A percentile compares a stretch with the other conserved stretches of the same genome.
Conservation (phyloP, 1,140 invertebrate genomes). For the Drosophila santomea region DNA sequence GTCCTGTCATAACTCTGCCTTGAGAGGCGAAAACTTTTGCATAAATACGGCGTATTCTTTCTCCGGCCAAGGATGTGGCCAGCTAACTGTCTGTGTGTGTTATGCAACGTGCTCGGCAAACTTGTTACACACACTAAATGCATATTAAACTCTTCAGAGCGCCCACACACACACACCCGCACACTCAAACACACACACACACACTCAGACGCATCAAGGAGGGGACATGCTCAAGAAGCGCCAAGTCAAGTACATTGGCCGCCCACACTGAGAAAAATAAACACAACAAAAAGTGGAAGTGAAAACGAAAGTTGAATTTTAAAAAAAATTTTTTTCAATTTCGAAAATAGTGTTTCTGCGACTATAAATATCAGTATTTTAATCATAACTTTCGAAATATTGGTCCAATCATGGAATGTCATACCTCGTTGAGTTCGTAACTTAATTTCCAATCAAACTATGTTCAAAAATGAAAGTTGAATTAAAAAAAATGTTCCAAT, state of each 20-base stretch:
- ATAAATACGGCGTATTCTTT: slow-evolving; percentile 30
- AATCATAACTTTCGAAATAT: no score
- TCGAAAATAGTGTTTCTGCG: no score
- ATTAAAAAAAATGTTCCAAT: no score
- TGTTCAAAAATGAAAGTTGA: no score
- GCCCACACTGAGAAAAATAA: slow-evolving; percentile 20
- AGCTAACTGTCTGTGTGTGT: slow-evolving; percentile 20
- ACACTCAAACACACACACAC: neutral
- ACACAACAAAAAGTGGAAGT: no score
- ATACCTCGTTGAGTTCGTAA: no score
- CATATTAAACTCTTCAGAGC: slow-evolving; percentile 78
- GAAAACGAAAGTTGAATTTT: no score
- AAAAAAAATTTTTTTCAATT: no score
- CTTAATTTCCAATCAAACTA: no score
- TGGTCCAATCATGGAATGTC: no score
- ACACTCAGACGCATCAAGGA: neutral
- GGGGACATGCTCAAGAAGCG: slow-evolving; percentile 59
- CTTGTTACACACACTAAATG: slow-evolving; percentile 80
- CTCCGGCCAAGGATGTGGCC: slow-evolving; percentile 11
- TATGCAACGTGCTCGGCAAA: slow-evolving; percentile 68
- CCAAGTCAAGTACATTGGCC: slow-evolving; percentile 73
- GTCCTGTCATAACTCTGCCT: slow-evolving; percentile 19
- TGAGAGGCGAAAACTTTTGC: slow-evolving; percentile 30
- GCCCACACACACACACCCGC: neutral
- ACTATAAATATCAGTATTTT: no score